Evolutionary conservation across 1,140 invertebrate genomes (phyloP).

Genomic region (Zaprionus taronus): DNA sequence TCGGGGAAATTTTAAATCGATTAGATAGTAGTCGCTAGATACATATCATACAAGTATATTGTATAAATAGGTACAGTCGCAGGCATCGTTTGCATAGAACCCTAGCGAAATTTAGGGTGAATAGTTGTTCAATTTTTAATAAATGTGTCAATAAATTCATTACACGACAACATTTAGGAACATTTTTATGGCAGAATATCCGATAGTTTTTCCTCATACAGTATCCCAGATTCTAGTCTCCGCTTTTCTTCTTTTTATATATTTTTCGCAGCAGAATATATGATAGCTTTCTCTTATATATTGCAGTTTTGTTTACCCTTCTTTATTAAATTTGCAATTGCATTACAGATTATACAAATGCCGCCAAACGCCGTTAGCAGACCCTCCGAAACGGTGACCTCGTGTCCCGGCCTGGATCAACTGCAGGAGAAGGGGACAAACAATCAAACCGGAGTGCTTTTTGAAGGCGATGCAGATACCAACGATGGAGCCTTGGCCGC

Average conservation of each 20-base stretch:
- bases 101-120: no score
- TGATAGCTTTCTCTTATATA: neutral
- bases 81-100: no score
- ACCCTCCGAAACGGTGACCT: slow-evolving; percentile 4
- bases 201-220: no score
- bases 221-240: no score
- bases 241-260: no score
- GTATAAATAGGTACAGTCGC: no score
- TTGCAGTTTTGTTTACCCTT: neutral
- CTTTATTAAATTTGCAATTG: neutral
- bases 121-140: no score
- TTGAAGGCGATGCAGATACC: slow-evolving; percentile 87
- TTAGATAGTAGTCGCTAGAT: neutral
- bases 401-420: neutral
- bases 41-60: no score
- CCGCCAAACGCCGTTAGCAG: slow-evolving; percentile 62
- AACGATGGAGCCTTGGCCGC: slow-evolving; percentile 85
- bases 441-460: slow-evolving; percentile 86
- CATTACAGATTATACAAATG: slow-evolving; percentile 40
- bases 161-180: no score
- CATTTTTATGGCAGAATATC: no score
- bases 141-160: no score
- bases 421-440: slow-evolving; percentile 4
- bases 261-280: neutral
- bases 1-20: neutral